Base-by-base conservation (phyloP, 30 jellyfish, hydroid and myxozoan genomes). In the Turritopsis rubra region DNA sequence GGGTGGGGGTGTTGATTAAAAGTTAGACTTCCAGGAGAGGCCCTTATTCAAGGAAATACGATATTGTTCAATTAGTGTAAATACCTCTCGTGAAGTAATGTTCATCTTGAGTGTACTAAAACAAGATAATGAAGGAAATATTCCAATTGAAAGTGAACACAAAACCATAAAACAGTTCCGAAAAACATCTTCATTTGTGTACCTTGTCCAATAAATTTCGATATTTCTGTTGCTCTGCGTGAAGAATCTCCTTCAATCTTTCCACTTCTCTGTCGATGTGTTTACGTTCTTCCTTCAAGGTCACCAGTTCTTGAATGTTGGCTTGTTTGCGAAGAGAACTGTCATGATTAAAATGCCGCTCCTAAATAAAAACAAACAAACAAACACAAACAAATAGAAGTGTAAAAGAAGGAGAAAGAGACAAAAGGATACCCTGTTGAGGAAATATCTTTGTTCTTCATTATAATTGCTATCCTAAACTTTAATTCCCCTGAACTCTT, bases 241-340 rank as follows among this genome's bases (percentile, higher is more conserved):
- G 30, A 1, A 92, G 72, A 73, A 84, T 96, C 23, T 92, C 87
- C 68, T 83, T 75, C 31, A 85, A 72, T 28, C 82, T 89, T 54
- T 92, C 96, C 9, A 92, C 82, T 52, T 92, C 98, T 30, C 90
- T 76, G 52, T 76, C 85, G 52, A 86, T 91, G 21, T 84, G 88
- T 79, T 88, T 88, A 26, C 60, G 85, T 41, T 82, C 88, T 71
- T 92, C 98, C 73, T 85, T 88, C 53, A 92, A 84, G 7, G 94
- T 79, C 23, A 92, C 98, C 7, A 92, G 84, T 75, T 92, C 98
- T 30, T 92, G 98, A 27, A 92, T 88, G 81, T 88, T 92, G 21
- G 96, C 92, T 52, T 85, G 93, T 52, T 90, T 77, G 27, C 98
- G 82, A 26, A 70, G 60, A 27, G 81, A 87, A 52, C 81, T 82